A percentile compares a stretch with the other conserved stretches of the same genome.
Evolutionary conservation across 2,888 invertebrate species (phyloP).

Genomic region (Heliconius aoede): DNA sequence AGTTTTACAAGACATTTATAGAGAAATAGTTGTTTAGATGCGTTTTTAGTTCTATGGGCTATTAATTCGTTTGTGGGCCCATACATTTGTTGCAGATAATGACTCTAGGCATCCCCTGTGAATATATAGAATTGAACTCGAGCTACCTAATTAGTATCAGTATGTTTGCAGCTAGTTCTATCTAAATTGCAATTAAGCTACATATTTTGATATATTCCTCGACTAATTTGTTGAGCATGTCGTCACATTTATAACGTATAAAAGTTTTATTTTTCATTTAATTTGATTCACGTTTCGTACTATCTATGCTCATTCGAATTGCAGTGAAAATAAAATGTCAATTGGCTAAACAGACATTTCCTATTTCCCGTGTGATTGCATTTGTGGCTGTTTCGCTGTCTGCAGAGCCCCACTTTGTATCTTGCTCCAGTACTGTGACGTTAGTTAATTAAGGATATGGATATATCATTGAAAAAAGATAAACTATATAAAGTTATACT

Average conservation of each 20-base stretch:
- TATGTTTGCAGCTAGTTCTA: slow-evolving; percentile 36
- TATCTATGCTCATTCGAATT: slow-evolving; percentile 27
- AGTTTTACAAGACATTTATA: slow-evolving; percentile 41
- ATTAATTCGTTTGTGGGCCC: slow-evolving; percentile 31
- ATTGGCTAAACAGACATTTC: slow-evolving; percentile 61
- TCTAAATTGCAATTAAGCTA: slow-evolving; percentile 21
- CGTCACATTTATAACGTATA: not conserved
- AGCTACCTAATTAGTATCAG: slow-evolving; percentile 32
- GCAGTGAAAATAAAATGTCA: slow-evolving; percentile 47
- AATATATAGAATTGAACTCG: slow-evolving; percentile 36
- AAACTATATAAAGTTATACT: not conserved
- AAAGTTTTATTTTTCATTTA: not conserved
- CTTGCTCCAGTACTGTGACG: slow-evolving; percentile 34
- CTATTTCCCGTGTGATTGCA: slow-evolving; percentile 62
- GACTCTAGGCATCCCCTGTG: slow-evolving; percentile 35
- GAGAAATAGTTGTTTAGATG: slow-evolving; percentile 28
- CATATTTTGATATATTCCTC: not conserved
- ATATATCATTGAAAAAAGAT: not conserved
- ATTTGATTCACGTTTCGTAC: not conserved
- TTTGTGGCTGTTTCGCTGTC: slow-evolving; percentile 54
- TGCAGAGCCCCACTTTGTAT: slow-evolving; percentile 35
- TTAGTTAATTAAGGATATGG: slow-evolving; percentile 26
- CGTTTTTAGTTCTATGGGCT: slow-evolving; percentile 24
- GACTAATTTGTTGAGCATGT: not conserved
- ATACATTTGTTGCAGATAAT: slow-evolving; percentile 34